These are phyloP conservation scores for Notarius quadriscutis DNA, from an alignment of 2,113 vertebrate genomes.

Conservation along the genomic window DNA sequence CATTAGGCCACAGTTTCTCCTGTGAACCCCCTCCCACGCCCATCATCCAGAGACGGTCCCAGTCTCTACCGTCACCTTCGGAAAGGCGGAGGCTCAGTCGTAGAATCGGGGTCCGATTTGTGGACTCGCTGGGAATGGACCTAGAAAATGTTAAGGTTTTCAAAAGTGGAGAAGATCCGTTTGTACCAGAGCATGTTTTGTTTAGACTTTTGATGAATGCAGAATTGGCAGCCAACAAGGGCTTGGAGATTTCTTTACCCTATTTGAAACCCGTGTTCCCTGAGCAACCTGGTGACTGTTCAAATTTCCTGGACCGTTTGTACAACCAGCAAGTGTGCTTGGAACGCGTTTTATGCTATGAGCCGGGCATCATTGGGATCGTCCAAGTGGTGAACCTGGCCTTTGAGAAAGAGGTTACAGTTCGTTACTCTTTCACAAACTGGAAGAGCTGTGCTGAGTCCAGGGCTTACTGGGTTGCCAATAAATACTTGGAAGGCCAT, in stretches of 20 bases:
- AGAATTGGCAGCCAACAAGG: slow-evolving; percentile 79
- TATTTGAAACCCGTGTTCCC: slow-evolving; percentile 86
- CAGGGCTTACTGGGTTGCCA: slow-evolving; percentile 79
- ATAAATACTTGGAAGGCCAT: slow-evolving; percentile 55
- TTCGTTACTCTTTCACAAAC: slow-evolving; percentile 86
- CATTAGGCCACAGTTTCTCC: slow-evolving; percentile 54
- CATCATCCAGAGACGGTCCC: slow-evolving; percentile 81
- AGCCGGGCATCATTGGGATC: slow-evolving; percentile 84
- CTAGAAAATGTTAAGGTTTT: slow-evolving; percentile 88
- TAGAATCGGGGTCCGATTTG: slow-evolving; percentile 83
- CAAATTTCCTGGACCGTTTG: slow-evolving; percentile 79
- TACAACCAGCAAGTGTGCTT: slow-evolving; percentile 83
- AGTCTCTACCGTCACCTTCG: slow-evolving; percentile 80
- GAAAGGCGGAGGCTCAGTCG: slow-evolving; percentile 70
- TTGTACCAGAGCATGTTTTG: slow-evolving; percentile 87
- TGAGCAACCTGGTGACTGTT: slow-evolving; percentile 78
- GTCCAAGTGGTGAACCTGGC: slow-evolving; percentile 86
- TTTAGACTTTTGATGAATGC: slow-evolving; percentile 85
- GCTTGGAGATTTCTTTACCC: slow-evolving; percentile 84
- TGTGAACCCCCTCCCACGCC: slow-evolving; percentile 83
- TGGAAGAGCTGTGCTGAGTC: slow-evolving; percentile 83
- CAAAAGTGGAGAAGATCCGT: slow-evolving; percentile 83
- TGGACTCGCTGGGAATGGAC: slow-evolving; percentile 90
- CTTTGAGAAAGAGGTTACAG: slow-evolving; percentile 85
- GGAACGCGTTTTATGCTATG: slow-evolving; percentile 85